Base-by-base conservation (phyloP, 2,888 invertebrate genomes). In the Andrena hattorfiana region DNA sequence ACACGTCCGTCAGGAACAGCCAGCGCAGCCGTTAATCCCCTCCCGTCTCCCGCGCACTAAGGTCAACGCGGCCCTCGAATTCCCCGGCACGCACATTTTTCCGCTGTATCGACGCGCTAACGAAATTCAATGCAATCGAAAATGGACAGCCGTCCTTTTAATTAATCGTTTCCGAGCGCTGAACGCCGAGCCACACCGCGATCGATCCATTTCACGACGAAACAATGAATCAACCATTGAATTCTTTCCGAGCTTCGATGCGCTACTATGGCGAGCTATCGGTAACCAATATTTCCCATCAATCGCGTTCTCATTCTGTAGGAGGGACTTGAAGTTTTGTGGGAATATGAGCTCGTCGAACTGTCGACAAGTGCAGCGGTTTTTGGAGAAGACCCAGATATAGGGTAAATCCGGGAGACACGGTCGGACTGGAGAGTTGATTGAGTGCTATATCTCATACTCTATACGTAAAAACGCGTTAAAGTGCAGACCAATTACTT, bases 1-100 rank as follows among this genome's bases (percentile, higher is more conserved):
- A 69, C 72, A 64, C 66, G 79, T 70, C 80, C 72, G 56, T 79
- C 80, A 71, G 51, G 23, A 51, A 32, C 77, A 54, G 48, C 49
- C 48, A 20, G 3, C 60, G 23, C 16, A 5, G 26, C n/a, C 35
- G 59, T 59, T 42, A 59, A 66, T 78, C 49, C 32, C n/a, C 3
- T 4, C 42, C 23, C 63, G 20, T 8, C 56, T 20, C 56, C 3
- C 64, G 60, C n/a, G 35, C 16, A 23, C 80, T 72, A 67, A 81
- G 80, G 80, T 68, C 62, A 62, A 54, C 51, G 54, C 6, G 23
- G 23, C 8, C 49, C 28, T 48, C 56, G 72, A 54, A 32, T 63
- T 48, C 32, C 8, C 6, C 26, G 60, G 26, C 56, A 8, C 8
- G 28, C 10, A 5, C 28, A 59, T 54, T 67, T 80, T 79, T 62